Percentiles rank a stretch among this genome's conserved stretches.
Conservation (phyloP, 2,113 vertebrate genomes). For the Delphinapterus leucas region DNA sequence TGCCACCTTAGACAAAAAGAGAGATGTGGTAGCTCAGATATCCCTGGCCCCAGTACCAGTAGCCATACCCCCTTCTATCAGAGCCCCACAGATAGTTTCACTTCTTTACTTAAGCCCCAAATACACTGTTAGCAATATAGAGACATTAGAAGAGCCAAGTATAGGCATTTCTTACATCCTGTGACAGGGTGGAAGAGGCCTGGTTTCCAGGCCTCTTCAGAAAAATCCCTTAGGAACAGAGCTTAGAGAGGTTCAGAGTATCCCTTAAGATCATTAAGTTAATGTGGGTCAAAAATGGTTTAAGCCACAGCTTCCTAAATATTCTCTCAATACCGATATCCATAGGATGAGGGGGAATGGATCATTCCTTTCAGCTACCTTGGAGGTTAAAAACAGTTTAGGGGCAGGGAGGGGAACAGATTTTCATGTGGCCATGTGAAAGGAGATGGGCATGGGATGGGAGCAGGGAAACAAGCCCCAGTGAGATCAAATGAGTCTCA, state of each 20-base stretch:
- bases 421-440: neutral
- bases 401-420: neutral
- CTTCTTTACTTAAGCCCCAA: slow-evolving; percentile 1
- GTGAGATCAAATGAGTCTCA: neutral
- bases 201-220: neutral
- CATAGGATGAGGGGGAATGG: neutral
- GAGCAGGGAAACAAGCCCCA: neutral
- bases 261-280: slow-evolving; percentile 5
- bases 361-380: neutral
- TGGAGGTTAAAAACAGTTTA: slow-evolving; percentile 5
- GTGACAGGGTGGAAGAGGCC: neutral
- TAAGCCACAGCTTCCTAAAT: neutral
- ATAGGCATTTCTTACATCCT: neutral
- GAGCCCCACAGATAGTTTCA: neutral
- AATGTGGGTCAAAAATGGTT: neutral
- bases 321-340: neutral
- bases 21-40: neutral
- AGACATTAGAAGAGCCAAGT: neutral
- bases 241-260: neutral
- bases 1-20: neutral
- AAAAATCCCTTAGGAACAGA: slow-evolving; percentile 26
- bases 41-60: neutral
- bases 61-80: neutral
- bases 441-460: neutral
- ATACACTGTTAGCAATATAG: neutral